phyloP scores from a whole-genome alignment of 2,113 vertebrate species.

The Prietella phreatophila region DNA sequence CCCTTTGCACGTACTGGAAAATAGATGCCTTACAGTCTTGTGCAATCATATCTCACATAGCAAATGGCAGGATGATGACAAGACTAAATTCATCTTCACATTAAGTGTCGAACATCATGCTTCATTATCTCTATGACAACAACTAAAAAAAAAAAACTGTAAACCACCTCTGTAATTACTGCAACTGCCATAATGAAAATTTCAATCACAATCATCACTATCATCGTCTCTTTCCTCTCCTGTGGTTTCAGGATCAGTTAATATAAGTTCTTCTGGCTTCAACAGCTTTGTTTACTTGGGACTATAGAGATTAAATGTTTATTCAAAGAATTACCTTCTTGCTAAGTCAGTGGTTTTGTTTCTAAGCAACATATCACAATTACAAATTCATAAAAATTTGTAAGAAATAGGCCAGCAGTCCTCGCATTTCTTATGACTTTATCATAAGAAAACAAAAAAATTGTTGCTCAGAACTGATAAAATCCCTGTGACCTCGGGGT shows the following conservation, averaged over 20 bases:
- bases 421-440: not conserved
- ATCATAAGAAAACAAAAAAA: not conserved
- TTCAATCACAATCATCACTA: not conserved
- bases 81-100: conserved; percentile 1
- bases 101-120: conserved; percentile 21
- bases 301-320: conserved; percentile 54
- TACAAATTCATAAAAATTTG: not conserved
- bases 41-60: conserved; percentile 16
- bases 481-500: not conserved
- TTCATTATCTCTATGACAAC: conserved; percentile 10
- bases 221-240: conserved; percentile 7
- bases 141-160: not conserved
- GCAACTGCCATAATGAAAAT: not conserved
- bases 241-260: conserved; percentile 19
- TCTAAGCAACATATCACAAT: conserved; percentile 40
- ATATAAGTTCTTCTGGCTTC: not conserved
- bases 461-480: not conserved
- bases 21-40: not conserved
- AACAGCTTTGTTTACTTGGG: not conserved
- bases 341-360: conserved; percentile 53
- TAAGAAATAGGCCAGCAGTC: conserved; percentile 23
- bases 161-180: not conserved
- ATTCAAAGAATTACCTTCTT: conserved; percentile 59
- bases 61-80: conserved; percentile 28
- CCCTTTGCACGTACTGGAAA: not conserved